Evolutionary conservation across 1,140 invertebrate genomes (phyloP).

Genomic region (Pogonus chalceus): DNA sequence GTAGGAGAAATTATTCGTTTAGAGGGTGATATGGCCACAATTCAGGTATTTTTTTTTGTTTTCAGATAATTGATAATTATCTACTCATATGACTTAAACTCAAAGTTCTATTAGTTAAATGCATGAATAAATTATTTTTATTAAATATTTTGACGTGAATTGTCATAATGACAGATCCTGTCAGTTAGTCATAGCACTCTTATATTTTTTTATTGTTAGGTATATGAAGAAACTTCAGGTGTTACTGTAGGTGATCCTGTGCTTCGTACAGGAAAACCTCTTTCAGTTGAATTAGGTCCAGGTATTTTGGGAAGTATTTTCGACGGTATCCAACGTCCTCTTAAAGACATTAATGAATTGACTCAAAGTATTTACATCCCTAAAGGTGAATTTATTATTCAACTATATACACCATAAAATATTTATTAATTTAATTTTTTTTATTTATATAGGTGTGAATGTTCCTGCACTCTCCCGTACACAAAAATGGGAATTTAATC

Average conservation of each 20-base stretch:
- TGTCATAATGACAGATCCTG: too few relatives aligned
- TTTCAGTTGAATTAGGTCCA: conserved; percentile 97
- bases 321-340: conserved; percentile 97
- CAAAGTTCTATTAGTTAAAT: conserved; percentile 9
- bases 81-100: not conserved
- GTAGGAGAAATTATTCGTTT: conserved; percentile 99
- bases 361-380: conserved; percentile 98
- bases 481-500: conserved; percentile 87
- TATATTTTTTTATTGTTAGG: too few relatives aligned
- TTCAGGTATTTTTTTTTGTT: conserved; percentile 60
- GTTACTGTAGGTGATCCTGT: conserved; percentile 99
- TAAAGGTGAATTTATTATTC: too few relatives aligned
- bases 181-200: too few relatives aligned
- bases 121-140: too few relatives aligned
- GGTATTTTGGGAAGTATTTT: conserved; percentile 99
- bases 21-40: conserved; percentile 98
- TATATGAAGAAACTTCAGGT: conserved; percentile 99
- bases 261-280: conserved; percentile 91
- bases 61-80: not conserved
- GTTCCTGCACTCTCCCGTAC: conserved; percentile 79
- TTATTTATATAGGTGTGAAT: too few relatives aligned
- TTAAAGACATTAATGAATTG: conserved; percentile 92
- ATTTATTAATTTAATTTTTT: too few relatives aligned
- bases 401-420: too few relatives aligned
- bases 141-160: too few relatives aligned